phyloP scores from a whole-genome alignment of 2,888 invertebrate species.

The Baronia brevicornis region DNA sequence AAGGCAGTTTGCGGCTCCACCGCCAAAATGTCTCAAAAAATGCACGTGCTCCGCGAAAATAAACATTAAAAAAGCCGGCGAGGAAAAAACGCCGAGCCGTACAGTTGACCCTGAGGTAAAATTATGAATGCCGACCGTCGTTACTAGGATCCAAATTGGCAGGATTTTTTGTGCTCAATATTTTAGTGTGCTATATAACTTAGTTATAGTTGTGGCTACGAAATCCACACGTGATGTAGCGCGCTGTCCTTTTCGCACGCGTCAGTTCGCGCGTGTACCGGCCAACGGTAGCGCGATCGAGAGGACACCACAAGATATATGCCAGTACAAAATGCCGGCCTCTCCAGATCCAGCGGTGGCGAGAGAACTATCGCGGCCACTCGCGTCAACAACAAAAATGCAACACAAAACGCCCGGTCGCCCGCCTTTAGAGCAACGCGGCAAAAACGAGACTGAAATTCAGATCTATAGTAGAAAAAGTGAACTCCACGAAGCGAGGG shows the following conservation, averaged over 20 bases:
- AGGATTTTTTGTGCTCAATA: constrained; percentile 70
- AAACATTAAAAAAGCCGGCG: constrained; percentile 61
- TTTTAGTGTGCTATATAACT: constrained; percentile 66
- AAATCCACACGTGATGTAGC: constrained; percentile 59
- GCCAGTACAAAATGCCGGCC: constrained; percentile 57
- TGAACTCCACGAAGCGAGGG: constrained; percentile 74
- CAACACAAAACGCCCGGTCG: constrained; percentile 64
- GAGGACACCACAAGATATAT: constrained; percentile 51
- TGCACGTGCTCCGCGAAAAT: constrained; percentile 60
- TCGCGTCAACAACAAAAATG: constrained; percentile 58
- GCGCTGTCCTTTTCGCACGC: constrained; percentile 55
- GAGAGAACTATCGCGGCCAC: constrained; percentile 33
- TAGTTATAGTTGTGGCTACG: constrained; percentile 50
- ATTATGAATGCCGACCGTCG: constrained; percentile 71
- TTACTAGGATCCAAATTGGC: constrained; percentile 72
- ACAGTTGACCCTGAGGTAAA: constrained; percentile 70
- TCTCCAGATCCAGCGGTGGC: constrained; percentile 34
- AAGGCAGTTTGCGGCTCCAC: constrained; percentile 67
- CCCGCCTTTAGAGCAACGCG: constrained; percentile 74
- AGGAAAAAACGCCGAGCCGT: constrained; percentile 59
- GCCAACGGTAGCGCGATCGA: constrained; percentile 42
- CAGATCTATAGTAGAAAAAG: constrained; percentile 78
- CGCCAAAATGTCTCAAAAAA: constrained; percentile 65
- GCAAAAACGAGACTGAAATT: constrained; percentile 77
- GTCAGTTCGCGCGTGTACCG: constrained; percentile 59